Evolutionary conservation across 2,888 invertebrate species (phyloP).

Genomic region (Rotaria socialis): DNA sequence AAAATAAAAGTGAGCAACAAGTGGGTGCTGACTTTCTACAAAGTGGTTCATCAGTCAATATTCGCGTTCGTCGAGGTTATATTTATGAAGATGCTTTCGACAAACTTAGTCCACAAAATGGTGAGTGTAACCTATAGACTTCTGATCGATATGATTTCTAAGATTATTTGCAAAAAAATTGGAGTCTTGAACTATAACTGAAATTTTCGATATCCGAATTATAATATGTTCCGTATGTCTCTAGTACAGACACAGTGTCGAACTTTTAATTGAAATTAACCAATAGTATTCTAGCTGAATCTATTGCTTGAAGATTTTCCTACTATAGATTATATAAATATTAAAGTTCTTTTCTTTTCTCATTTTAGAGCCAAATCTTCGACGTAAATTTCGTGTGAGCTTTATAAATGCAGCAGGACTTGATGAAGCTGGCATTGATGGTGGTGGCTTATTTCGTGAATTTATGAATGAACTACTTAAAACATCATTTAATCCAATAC

Average conservation of each 20-base stretch:
- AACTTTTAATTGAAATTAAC: too few relatives aligned
- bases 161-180: too few relatives aligned
- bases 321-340: background rate
- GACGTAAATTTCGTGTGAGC: slow-evolving; percentile 37
- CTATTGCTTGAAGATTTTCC: too few relatives aligned
- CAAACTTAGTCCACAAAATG: slow-evolving; percentile 80
- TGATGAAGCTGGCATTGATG: slow-evolving; percentile 86
- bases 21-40: slow-evolving; percentile 58
- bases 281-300: too few relatives aligned
- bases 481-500: slow-evolving; percentile 87
- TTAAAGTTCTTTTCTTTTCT: background rate
- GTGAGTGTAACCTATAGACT: slow-evolving; percentile 59
- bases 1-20: slow-evolving; percentile 71
- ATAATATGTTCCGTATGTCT: too few relatives aligned
- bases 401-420: slow-evolving; percentile 42
- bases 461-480: slow-evolving; percentile 86
- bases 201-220: too few relatives aligned
- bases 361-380: slow-evolving; percentile 34
- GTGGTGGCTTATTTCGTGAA: slow-evolving; percentile 91
- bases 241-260: too few relatives aligned
- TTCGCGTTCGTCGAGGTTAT: slow-evolving; percentile 69
- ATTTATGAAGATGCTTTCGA: slow-evolving; percentile 98
- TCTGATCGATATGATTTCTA: too few relatives aligned
- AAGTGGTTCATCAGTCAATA: slow-evolving; percentile 38
- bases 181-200: too few relatives aligned